Evolutionary conservation across 2,113 vertebrate genomes (phyloP).

Genomic region (Burhinus oedicnemus): DNA sequence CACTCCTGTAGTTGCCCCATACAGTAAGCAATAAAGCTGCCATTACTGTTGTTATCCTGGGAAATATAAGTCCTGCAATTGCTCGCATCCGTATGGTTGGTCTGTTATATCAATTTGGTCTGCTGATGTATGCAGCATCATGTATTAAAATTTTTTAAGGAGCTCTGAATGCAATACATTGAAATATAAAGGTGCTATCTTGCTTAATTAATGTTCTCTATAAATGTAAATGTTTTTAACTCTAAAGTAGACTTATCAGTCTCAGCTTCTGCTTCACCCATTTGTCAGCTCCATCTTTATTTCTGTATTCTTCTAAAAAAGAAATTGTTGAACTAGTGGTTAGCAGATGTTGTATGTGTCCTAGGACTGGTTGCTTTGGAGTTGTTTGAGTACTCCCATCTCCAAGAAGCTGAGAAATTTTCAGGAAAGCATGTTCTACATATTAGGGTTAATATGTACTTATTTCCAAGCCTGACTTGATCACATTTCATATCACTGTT

Average conservation of each 20-base stretch:
- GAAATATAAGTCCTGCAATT: background rate
- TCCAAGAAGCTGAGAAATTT: background rate
- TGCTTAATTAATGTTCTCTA: background rate
- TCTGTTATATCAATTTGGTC: background rate
- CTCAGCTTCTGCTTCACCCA: background rate
- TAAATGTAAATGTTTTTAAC: background rate
- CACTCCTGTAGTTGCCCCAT: background rate
- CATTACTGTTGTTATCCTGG: background rate
- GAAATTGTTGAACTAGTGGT: background rate
- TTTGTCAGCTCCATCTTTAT: background rate
- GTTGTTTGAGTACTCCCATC: background rate
- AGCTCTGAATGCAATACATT: accelerated
- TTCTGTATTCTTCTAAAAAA: background rate
- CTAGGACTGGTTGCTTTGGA: background rate
- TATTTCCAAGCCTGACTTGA: background rate
- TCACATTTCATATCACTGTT: background rate
- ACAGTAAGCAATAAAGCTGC: background rate
- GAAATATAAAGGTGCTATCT: background rate
- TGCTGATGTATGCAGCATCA: background rate
- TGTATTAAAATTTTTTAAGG: background rate
- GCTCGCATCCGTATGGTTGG: background rate
- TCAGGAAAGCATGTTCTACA: background rate
- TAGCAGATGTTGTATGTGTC: background rate
- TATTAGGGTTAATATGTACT: background rate
- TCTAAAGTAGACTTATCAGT: background rate